phyloP scores from a whole-genome alignment of 2,888 invertebrate genomes.

The Peribatodes rhomboidaria region DNA sequence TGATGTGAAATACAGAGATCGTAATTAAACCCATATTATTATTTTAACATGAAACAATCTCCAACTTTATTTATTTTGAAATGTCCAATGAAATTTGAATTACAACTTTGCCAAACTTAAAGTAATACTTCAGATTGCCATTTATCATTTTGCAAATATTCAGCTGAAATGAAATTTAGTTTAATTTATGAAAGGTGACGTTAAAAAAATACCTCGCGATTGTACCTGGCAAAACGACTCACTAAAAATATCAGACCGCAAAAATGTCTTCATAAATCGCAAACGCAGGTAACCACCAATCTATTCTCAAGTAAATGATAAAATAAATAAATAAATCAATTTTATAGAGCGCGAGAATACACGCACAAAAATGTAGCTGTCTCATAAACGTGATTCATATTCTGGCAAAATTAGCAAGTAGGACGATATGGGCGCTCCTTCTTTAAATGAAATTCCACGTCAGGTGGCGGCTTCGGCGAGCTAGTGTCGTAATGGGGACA shows the following conservation, averaged over 20 bases:
- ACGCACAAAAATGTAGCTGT: constrained; percentile 73
- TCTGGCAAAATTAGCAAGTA: constrained; percentile 75
- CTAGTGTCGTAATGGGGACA: constrained; percentile 65
- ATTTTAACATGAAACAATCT: too few relatives aligned
- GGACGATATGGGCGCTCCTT: constrained; percentile 65
- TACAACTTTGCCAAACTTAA: neutral
- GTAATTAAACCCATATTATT: too few relatives aligned
- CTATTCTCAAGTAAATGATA: constrained; percentile 48
- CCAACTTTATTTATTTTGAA: too few relatives aligned
- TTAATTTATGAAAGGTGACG: constrained; percentile 5
- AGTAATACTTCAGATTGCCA: neutral
- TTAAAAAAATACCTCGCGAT: neutral
- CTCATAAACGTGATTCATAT: constrained; percentile 78
- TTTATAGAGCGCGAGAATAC: constrained; percentile 59
- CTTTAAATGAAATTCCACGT: constrained; percentile 84
- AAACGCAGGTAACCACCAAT: constrained; percentile 39
- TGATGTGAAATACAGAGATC: too few relatives aligned
- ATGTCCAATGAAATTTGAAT: neutral
- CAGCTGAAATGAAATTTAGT: neutral
- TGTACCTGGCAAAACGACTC: constrained; percentile 2
- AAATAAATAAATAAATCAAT: constrained; percentile 64
- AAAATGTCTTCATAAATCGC: constrained; percentile 40
- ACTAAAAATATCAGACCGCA: neutral
- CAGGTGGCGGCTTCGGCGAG: constrained; percentile 60
- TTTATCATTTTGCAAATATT: neutral